Base-by-base conservation (phyloP, 2,888 invertebrate species). In the Drosophila cognata region DNA sequence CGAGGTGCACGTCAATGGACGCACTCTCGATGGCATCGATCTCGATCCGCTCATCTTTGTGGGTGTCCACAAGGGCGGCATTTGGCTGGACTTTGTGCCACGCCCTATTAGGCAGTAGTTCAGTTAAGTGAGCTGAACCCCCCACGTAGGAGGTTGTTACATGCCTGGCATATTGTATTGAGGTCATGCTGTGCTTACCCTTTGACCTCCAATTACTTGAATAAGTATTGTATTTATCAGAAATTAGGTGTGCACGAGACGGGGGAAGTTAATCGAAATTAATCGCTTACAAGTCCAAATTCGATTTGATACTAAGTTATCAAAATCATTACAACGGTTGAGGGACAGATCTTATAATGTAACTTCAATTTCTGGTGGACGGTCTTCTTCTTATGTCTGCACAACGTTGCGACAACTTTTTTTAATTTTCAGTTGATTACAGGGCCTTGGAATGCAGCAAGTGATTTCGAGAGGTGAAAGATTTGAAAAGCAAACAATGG, bases 1-100 rank as follows among this genome's bases (percentile, higher is more conserved):
- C 57, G 77, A 78, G 35, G 77, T 92, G 18, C 79, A 71, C 5
- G 58, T 89, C 13, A 86, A 91, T 76, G 48, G 57, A 1, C 91
- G 81, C 25, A 92, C 92, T 13, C 71, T 74, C 18, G 46, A 48
- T 0, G 83, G 88, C 52, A 89, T 89, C 61, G 68, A 76, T 11
- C 76, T 93, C 33, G 88, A 92, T 77, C 83, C 91, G 0, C 73
- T 79, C 25, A 74, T 81, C 38, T 91, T 93, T 70, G 81, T 92
- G 51, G 88, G 91, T 2, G 60, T 86, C 2, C 88, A 91, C 55
- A 79, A 79, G 38, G 92, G 92, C 31, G 92, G 92, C 55, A 85
- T 92, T 43, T 92, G 92, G 92, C 69, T 93, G 55, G 82, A 92
- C 52, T 91, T 92, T 61, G 71, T 77, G 5, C 21, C 28, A n/a